A percentile compares a stretch with the other conserved stretches of the same genome.
Evolutionary conservation across 2,797 vertebrate genomes (phyloP).

Genomic region (Protosalanx chinensis): DNA sequence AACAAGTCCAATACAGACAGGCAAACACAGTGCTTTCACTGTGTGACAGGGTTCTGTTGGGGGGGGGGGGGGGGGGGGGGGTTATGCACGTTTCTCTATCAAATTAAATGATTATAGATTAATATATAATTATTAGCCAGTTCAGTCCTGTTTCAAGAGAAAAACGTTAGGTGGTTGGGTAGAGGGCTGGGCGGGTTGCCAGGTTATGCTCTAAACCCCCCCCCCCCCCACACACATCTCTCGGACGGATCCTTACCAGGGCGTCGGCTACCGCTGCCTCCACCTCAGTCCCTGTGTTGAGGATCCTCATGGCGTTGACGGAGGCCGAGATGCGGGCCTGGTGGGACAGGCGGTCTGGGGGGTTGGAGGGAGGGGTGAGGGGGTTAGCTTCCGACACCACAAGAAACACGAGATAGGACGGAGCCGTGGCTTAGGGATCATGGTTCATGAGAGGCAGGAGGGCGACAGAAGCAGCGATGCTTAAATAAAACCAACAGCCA

Average conservation of each 20-base stretch:
- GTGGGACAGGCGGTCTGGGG: constrained; percentile 76
- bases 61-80: too few relatives aligned
- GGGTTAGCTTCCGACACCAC: constrained; percentile 5
- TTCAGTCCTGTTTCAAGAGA: too few relatives aligned
- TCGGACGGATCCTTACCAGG: constrained; percentile 71
- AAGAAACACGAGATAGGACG: background rate
- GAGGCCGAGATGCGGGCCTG: constrained; percentile 87
- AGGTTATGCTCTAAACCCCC: too few relatives aligned
- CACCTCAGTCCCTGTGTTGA: constrained; percentile 90
- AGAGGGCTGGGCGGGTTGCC: too few relatives aligned
- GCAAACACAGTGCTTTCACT: background rate
- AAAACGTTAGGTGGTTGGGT: too few relatives aligned
- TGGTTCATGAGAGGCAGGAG: background rate
- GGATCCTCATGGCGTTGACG: constrained; percentile 86
- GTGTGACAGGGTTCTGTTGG: background rate
- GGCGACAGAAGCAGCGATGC: too few relatives aligned
- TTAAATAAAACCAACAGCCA: background rate
- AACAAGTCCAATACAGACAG: background rate
- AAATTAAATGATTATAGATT: too few relatives aligned
- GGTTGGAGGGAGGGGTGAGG: constrained; percentile 55
- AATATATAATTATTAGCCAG: too few relatives aligned
- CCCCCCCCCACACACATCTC: too few relatives aligned
- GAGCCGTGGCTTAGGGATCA: background rate
- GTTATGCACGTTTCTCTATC: too few relatives aligned
- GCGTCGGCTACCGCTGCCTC: constrained; percentile 92